phyloP scores from a whole-genome alignment of 2,113 vertebrate genomes.

The Oncorhynchus kisutch region DNA sequence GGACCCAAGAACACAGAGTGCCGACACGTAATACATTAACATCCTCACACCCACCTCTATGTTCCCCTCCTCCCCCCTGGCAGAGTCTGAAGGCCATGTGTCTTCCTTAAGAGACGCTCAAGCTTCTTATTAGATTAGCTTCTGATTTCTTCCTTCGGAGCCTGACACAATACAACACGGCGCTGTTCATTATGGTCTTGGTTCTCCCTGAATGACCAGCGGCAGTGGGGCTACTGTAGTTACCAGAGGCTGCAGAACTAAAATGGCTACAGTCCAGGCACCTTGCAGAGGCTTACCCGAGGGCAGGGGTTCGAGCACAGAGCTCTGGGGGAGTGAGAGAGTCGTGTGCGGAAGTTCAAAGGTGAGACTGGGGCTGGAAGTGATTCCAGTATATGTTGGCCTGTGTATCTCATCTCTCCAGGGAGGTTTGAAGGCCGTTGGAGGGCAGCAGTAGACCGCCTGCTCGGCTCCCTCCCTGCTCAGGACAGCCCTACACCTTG shows the following conservation, averaged over 20 bases:
- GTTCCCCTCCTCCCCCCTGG: neutral
- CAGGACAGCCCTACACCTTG: neutral
- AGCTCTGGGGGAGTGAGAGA: neutral
- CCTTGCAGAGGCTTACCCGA: conserved; percentile 14
- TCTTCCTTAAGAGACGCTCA: conserved; percentile 13
- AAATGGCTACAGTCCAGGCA: conserved; percentile 45
- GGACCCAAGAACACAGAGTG: neutral
- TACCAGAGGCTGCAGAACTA: conserved; percentile 38
- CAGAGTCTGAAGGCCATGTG: conserved; percentile 28
- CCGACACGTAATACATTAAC: neutral
- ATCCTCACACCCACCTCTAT: neutral
- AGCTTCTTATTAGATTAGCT: conserved; percentile 56
- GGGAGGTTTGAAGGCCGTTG: neutral
- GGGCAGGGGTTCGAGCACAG: conserved; percentile 20
- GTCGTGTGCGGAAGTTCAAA: neutral
- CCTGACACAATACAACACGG: conserved; percentile 25
- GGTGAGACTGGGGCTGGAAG: neutral
- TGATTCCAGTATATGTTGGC: neutral
- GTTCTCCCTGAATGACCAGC: conserved; percentile 23
- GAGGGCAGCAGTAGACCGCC: conserved; percentile 25
- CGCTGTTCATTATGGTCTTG: conserved; percentile 39
- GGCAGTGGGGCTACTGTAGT: conserved; percentile 28
- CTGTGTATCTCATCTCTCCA: neutral
- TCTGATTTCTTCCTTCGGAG: conserved; percentile 45
- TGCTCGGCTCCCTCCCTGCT: neutral